Evolutionary conservation across 2,888 invertebrate species (phyloP), one percentile per base, ranked within the genome.

Genomic region (Plemyria rubiginata): DNA sequence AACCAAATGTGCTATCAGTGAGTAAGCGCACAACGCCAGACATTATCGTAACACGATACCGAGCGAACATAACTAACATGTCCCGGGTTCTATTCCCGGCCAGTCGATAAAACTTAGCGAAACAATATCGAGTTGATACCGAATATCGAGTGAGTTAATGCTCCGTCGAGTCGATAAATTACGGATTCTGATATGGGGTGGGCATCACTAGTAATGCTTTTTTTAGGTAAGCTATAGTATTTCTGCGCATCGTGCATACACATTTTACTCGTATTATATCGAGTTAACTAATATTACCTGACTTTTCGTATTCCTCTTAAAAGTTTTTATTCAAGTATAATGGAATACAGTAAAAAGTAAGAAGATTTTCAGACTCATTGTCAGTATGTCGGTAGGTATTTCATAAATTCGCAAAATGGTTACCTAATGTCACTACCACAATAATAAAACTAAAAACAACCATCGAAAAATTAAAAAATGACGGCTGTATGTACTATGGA

Each of bases 51-150:
- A 79, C 78, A 74, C 76, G 88, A 89, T 89, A 89, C 81, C 77
- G 70, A 70, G 62, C 74, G 73, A 73, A 80, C 87, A 87, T 88
- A 87, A 88, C 80, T 87, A 85, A 86, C 79, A 72, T 75, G 78
- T 61, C 74, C 70, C 72, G 67, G 74, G 79, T 84, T 83, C 86
- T 85, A 82, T 85, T 83, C 82, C 73, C 69, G 76, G 73, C 57
- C 49, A 62, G 60, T 64, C 78, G 88, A 90, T 88, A 88, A 84
- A 84, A 81, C 81, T 80, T 78, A 79, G 80, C 77, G 80, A 82
- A 87, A 85, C 86, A 83, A 81, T 87, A 88, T 87, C 86, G 82
- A 79, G 71, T 76, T 77, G 88, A 90, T 89, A 90, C 85, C 77
- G 81, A 85, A 87, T 87, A 83, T 82, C 83, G 76, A 77, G 71